Conservation (phyloP, 2,888 invertebrate species). For the Entomobrya proxima region DNA sequence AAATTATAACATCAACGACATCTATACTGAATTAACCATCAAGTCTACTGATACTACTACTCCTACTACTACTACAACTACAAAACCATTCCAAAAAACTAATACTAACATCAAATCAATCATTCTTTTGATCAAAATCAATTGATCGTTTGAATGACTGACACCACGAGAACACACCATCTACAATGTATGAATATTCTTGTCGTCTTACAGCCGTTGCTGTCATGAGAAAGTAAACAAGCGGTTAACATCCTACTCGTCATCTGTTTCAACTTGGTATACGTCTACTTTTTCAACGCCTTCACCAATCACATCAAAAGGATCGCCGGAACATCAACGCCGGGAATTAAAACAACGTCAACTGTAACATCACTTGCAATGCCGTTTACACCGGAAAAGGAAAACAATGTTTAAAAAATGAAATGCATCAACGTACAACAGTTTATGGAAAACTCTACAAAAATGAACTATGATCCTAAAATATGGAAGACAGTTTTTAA, state of each 20-base stretch:
- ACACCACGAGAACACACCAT: conserved; percentile 50
- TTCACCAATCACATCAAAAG: conserved; percentile 42
- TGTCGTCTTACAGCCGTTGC: conserved; percentile 72
- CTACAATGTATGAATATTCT: conserved; percentile 71
- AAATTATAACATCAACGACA: conserved; percentile 21
- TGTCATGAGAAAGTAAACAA: conserved; percentile 73
- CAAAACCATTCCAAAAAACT: conserved; percentile 26
- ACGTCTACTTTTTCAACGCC: conserved; percentile 54
- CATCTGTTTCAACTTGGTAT: conserved; percentile 40
- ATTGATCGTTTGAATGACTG: conserved; percentile 53
- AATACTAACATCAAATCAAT: conserved; percentile 39
- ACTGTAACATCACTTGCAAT: neutral
- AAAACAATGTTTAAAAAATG: neutral
- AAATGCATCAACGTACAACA: neutral
- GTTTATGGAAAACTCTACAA: neutral
- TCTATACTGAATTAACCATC: neutral
- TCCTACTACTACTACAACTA: conserved; percentile 50
- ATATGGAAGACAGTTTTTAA: neutral
- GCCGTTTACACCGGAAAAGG: neutral
- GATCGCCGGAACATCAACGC: neutral
- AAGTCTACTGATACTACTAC: conserved; percentile 23
- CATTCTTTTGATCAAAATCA: conserved; percentile 51
- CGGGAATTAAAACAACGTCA: neutral
- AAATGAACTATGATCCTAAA: neutral
- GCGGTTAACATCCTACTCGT: conserved; percentile 63